Evolutionary conservation across 1,140 invertebrate species (phyloP).

Genomic region (Bactericera cockerelli): DNA sequence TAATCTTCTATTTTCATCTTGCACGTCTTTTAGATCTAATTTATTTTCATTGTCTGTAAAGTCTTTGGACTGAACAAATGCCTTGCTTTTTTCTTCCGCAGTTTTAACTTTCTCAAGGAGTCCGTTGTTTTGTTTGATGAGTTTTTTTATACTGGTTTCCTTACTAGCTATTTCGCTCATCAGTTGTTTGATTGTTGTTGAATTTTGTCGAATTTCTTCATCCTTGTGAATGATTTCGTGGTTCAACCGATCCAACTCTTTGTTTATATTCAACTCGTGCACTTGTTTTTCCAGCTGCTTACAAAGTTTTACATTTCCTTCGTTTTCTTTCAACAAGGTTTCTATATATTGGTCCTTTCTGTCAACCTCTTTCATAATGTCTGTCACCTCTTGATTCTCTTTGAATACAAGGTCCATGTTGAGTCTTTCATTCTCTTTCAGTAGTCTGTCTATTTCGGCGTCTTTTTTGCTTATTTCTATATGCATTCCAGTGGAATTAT

Average conservation of each 20-base stretch:
- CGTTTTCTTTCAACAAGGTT: not conserved
- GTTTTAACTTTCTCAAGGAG: not conserved
- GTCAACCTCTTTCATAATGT: not conserved
- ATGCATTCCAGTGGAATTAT: not conserved
- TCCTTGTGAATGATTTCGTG: not conserved
- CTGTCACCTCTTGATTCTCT: constrained; percentile 2
- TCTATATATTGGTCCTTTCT: not conserved
- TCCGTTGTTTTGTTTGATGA: not conserved
- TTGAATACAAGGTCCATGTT: not conserved
- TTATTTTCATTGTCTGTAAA: not conserved
- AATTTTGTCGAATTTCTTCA: not conserved
- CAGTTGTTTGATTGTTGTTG: not conserved
- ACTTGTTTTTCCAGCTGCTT: not conserved
- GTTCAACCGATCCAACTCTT: not conserved
- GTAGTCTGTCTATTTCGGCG: not conserved
- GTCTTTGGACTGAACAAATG: no score
- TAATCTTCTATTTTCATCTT: not conserved
- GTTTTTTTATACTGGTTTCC: not conserved
- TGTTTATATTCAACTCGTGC: not conserved
- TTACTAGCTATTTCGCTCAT: not conserved
- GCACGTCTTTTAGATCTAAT: not conserved
- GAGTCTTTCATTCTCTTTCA: not conserved
- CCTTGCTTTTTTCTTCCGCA: not conserved
- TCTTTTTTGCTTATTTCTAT: not conserved
- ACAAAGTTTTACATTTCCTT: not conserved